A percentile compares a stretch with the other conserved stretches of the same genome.
Conservation (phyloP, 2,797 vertebrate genomes). For the Toxotes lorentzi region DNA sequence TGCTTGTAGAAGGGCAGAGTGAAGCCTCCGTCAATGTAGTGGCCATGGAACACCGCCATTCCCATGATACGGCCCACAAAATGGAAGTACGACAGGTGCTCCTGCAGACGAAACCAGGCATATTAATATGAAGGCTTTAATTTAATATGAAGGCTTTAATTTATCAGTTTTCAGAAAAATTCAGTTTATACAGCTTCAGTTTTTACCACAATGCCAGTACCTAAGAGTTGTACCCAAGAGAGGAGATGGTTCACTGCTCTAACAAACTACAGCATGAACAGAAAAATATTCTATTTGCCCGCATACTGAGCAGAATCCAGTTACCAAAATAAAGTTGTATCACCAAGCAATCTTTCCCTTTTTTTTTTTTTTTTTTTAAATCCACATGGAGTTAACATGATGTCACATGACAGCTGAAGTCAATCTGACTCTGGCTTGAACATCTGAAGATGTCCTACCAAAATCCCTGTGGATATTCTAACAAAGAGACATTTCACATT, state of each 20-base stretch:
- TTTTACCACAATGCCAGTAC: not conserved
- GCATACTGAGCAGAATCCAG: not conserved
- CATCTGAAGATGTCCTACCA: not conserved
- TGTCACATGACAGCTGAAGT: not conserved
- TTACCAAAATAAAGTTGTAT: not conserved
- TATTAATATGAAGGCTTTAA: not conserved
- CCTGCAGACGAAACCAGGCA: constrained; percentile 78
- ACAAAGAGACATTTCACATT: not conserved
- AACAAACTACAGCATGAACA: not conserved
- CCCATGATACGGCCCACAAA: constrained; percentile 99
- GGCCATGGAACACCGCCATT: constrained; percentile 99
- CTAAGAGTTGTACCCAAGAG: not conserved
- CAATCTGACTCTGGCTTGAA: not conserved
- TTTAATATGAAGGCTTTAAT: not conserved
- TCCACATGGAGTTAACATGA: not conserved
- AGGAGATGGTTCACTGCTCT: not conserved
- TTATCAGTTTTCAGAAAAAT: not conserved
- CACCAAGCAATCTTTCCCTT: not conserved
- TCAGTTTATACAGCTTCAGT: not conserved
- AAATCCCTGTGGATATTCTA: not conserved
- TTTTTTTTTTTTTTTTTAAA: not conserved
- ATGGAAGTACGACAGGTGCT: constrained; percentile 98
- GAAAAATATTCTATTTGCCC: not conserved
- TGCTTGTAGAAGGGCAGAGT: constrained; percentile 99
- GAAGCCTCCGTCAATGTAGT: constrained; percentile 99